Evolutionary conservation across 2,797 vertebrate genomes (phyloP).

Genomic region (Rhinichthys osculus): DNA sequence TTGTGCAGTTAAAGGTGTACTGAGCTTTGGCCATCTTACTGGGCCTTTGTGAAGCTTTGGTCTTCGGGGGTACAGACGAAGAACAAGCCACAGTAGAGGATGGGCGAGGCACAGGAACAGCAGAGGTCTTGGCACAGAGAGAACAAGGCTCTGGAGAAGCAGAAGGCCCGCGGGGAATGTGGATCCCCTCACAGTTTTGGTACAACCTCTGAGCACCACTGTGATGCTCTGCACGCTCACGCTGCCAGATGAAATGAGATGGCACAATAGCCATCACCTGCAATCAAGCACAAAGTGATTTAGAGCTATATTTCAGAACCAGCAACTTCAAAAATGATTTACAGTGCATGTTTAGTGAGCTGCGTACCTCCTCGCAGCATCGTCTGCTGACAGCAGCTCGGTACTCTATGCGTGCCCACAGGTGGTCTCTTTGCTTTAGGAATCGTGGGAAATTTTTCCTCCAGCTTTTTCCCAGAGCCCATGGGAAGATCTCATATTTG

Average conservation of each 20-base stretch:
- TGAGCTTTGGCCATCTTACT: conserved; percentile 39
- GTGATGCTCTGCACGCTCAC: conserved; percentile 85
- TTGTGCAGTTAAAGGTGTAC: conserved; percentile 47
- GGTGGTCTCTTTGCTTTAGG: conserved; percentile 87
- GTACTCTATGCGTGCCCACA: conserved; percentile 92
- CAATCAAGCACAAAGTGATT: conserved; percentile 11
- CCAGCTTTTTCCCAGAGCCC: conserved; percentile 94
- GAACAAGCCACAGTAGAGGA: conserved; percentile 70
- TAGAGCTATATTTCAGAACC: background rate
- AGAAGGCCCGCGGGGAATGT: conserved; percentile 82
- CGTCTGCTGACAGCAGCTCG: conserved; percentile 92
- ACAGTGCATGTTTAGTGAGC: background rate
- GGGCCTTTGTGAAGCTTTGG: conserved; percentile 46
- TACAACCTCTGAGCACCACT: conserved; percentile 87
- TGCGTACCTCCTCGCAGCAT: conserved; percentile 93
- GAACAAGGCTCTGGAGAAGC: conserved; percentile 78
- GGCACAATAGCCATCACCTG: conserved; percentile 96
- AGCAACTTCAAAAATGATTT: background rate
- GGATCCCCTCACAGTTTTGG: conserved; percentile 50
- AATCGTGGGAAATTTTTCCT: conserved; percentile 88
- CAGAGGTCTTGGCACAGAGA: conserved; percentile 75
- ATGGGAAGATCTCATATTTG: conserved; percentile 96
- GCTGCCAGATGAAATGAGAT: conserved; percentile 88
- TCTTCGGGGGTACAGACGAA: conserved; percentile 64
- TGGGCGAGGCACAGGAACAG: conserved; percentile 65